These are phyloP conservation scores for Sebastes nivosus DNA, from an alignment of 2,797 vertebrate genomes.

Conservation along the genomic window DNA sequence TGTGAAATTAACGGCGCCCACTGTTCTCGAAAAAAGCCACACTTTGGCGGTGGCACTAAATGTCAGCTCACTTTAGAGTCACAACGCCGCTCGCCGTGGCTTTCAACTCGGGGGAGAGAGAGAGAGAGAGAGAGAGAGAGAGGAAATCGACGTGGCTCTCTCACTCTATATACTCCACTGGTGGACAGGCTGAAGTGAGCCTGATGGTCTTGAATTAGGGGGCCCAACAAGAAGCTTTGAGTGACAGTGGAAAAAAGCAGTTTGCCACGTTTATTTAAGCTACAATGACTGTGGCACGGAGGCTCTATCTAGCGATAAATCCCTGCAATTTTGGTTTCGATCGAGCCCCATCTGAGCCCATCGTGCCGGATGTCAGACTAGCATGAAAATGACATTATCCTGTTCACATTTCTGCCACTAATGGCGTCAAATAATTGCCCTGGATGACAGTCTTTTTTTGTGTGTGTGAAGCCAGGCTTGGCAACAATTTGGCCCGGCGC, in stretches of 20 bases:
- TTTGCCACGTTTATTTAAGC: slow-evolving; percentile 67
- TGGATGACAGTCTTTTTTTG: slow-evolving; percentile 33
- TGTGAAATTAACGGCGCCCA: slow-evolving; percentile 71
- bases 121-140: slow-evolving; percentile 18
- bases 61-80: slow-evolving; percentile 74
- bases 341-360: slow-evolving; percentile 50
- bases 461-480: slow-evolving; percentile 17
- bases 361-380: slow-evolving; percentile 56
- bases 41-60: slow-evolving; percentile 70
- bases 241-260: slow-evolving; percentile 53
- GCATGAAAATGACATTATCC: slow-evolving; percentile 62
- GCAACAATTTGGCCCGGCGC: background rate
- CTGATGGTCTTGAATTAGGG: slow-evolving; percentile 72
- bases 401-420: slow-evolving; percentile 58
- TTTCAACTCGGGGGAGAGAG: slow-evolving; percentile 51
- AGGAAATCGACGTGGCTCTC: slow-evolving; percentile 44
- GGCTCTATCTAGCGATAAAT: slow-evolving; percentile 52
- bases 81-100: slow-evolving; percentile 46
- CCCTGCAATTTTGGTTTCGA: slow-evolving; percentile 63
- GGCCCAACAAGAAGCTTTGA: slow-evolving; percentile 53
- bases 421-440: slow-evolving; percentile 63
- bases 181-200: slow-evolving; percentile 58
- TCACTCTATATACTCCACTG: slow-evolving; percentile 10
- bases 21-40: slow-evolving; percentile 67
- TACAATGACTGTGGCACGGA: slow-evolving; percentile 14